phyloP scores from a whole-genome alignment of 2,888 invertebrate species.

The Yponomeuta sedellus region DNA sequence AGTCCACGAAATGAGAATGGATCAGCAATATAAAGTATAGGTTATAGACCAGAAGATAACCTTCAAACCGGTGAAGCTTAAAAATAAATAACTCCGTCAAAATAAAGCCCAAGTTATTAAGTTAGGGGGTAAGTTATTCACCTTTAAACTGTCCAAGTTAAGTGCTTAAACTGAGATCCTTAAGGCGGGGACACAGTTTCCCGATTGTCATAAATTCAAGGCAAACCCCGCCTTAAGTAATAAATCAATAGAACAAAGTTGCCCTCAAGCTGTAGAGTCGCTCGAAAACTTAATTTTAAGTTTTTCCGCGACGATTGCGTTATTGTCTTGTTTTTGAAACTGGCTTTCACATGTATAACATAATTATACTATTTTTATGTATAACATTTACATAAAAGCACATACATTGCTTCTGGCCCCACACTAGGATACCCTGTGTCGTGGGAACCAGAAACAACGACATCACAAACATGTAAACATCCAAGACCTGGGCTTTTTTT shows the following conservation, averaged over 20 bases:
- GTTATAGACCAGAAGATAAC: too few relatives aligned
- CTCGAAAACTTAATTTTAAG: background rate
- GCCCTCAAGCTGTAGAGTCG: background rate
- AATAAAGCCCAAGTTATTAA: conserved; percentile 39
- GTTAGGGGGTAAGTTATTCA: conserved; percentile 40
- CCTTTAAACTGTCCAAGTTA: conserved; percentile 31
- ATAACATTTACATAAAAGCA: too few relatives aligned
- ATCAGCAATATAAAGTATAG: too few relatives aligned
- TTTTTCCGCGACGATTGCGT: background rate
- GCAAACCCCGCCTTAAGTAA: conserved; percentile 39
- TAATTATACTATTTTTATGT: too few relatives aligned
- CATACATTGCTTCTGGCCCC: too few relatives aligned
- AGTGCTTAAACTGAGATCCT: conserved; percentile 13
- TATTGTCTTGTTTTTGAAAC: background rate
- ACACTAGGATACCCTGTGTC: too few relatives aligned
- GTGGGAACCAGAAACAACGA: too few relatives aligned
- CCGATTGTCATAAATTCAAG: conserved; percentile 48
- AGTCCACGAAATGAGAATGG: too few relatives aligned
- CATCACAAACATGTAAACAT: too few relatives aligned
- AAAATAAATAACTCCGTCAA: conserved; percentile 24
- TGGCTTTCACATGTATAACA: too few relatives aligned
- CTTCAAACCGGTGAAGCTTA: background rate
- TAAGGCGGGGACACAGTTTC: conserved; percentile 15
- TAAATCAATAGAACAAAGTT: conserved; percentile 42
- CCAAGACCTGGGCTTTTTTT: too few relatives aligned